Evolutionary conservation across 2,113 vertebrate genomes (phyloP).

Genomic region (Carassius carassius): DNA sequence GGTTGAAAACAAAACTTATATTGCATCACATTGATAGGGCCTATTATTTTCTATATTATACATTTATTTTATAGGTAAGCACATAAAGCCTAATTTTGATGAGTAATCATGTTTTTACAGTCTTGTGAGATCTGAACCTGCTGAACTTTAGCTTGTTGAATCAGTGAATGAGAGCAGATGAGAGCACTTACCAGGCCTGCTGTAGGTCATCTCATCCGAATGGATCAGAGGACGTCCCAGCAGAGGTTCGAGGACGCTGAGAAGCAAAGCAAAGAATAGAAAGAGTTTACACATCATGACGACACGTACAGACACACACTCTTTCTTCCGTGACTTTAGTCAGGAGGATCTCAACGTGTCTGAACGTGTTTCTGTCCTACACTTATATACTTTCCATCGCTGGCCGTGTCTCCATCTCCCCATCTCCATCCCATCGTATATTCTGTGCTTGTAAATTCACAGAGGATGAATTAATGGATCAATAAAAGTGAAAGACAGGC

Average conservation of each 20-base stretch:
- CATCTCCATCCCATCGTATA: conserved; percentile 11
- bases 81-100: too few species aligned
- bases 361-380: too few species aligned
- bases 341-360: background rate
- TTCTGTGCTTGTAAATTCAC: conserved; percentile 52
- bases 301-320: conserved; percentile 10
- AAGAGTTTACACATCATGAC: conserved; percentile 57
- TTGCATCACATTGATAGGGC: too few species aligned
- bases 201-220: conserved; percentile 53
- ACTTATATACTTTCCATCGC: conserved; percentile 47
- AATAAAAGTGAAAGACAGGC: conserved; percentile 53
- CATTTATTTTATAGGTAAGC: too few species aligned
- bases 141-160: too few species aligned
- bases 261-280: conserved; percentile 53
- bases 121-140: too few species aligned
- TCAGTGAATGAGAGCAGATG: background rate
- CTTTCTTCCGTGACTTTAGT: background rate
- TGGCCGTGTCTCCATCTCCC: background rate
- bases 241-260: conserved; percentile 45
- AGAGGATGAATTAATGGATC: conserved; percentile 45
- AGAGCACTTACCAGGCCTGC: conserved; percentile 55
- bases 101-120: too few species aligned
- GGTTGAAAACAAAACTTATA: too few species aligned
- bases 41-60: too few species aligned
- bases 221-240: conserved; percentile 55